Percentiles rank a stretch among this genome's conserved stretches.
Conservation (phyloP, 2,797 vertebrate species). For the Toxotes lorentzi region DNA sequence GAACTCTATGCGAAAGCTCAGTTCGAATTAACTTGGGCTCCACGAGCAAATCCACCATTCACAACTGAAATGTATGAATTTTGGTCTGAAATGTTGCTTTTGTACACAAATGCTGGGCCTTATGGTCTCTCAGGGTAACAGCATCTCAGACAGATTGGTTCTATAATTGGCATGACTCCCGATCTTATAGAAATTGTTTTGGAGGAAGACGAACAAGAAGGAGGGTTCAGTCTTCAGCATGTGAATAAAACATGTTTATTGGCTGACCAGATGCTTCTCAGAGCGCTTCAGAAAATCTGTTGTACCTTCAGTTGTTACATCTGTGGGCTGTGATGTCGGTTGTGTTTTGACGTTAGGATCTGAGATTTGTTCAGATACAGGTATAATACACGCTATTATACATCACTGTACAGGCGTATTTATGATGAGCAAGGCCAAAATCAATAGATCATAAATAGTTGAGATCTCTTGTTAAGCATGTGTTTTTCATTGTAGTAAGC, state of each 20-base stretch:
- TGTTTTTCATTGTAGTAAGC: background rate
- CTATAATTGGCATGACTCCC: background rate
- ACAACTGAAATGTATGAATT: background rate
- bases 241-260: background rate
- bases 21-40: background rate
- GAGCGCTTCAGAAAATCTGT: background rate
- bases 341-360: constrained; percentile 1
- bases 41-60: background rate
- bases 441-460: background rate
- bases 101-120: background rate
- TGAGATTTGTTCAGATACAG: no score
- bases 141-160: background rate
- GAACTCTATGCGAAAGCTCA: background rate
- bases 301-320: background rate
- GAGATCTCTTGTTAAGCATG: background rate
- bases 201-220: background rate
- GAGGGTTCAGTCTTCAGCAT: background rate
- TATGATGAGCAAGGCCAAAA: background rate
- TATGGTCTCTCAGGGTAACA: background rate
- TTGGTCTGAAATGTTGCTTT: background rate
- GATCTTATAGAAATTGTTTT: background rate
- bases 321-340: background rate
- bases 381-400: no score
- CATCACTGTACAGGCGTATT: background rate
- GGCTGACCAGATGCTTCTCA: constrained; percentile 11